Percentiles rank a stretch among this genome's conserved stretches.
Evolutionary conservation across 2,888 invertebrate species (phyloP).

Genomic region (Morpho deidamia): DNA sequence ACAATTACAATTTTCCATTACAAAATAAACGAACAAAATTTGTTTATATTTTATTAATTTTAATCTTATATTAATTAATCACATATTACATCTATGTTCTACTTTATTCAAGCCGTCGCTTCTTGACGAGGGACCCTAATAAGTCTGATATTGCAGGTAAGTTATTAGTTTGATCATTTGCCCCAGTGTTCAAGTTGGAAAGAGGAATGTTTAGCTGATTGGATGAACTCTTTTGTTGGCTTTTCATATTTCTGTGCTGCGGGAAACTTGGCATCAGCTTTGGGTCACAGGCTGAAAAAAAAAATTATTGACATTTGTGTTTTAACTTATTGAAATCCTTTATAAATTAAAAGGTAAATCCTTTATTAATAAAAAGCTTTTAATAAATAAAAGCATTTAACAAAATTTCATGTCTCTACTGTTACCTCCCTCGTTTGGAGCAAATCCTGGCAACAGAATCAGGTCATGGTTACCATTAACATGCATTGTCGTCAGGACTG

Average conservation of each 20-base stretch:
- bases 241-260: slow-evolving; percentile 93
- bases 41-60: slow-evolving; percentile 17
- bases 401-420: too few relatives aligned
- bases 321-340: not conserved
- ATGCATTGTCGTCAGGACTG: too few relatives aligned
- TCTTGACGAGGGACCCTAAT: slow-evolving; percentile 88
- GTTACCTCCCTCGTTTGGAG: too few relatives aligned
- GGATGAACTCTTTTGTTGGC: slow-evolving; percentile 51
- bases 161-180: slow-evolving; percentile 85
- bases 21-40: slow-evolving; percentile 6
- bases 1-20: not conserved
- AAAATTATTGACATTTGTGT: not conserved
- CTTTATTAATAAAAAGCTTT: too few relatives aligned
- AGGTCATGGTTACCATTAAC: too few relatives aligned
- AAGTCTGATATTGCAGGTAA: slow-evolving; percentile 90
- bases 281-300: slow-evolving; percentile 91
- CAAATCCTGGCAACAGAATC: too few relatives aligned
- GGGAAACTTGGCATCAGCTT: slow-evolving; percentile 99
- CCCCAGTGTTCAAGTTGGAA: slow-evolving; percentile 75
- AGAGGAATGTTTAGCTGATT: slow-evolving; percentile 67
- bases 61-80: slow-evolving; percentile 11
- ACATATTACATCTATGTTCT: not conserved
- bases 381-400: too few relatives aligned
- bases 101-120: slow-evolving; percentile 81
- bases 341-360: too few relatives aligned